Evolutionary conservation across 2,113 vertebrate species (phyloP).

Genomic region (Mystacornis crossleyi): DNA sequence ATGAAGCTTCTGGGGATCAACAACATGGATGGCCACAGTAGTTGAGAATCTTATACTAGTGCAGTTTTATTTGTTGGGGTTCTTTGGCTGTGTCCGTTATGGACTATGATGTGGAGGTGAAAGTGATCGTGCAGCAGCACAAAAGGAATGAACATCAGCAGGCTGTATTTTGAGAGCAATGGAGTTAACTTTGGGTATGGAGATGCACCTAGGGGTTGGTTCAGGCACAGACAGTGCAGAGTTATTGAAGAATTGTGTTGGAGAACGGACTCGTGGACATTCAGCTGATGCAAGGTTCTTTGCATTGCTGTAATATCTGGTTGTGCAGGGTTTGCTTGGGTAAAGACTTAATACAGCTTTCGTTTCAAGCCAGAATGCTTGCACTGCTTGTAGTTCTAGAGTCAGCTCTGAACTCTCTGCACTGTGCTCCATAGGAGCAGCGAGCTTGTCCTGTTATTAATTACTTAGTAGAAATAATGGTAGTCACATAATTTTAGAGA

Average conservation of each 20-base stretch:
- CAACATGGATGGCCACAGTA: background rate
- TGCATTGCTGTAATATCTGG: background rate
- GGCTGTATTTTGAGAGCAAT: background rate
- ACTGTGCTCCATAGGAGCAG: background rate
- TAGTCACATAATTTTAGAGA: background rate
- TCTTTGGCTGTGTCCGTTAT: background rate
- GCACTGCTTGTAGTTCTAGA: background rate
- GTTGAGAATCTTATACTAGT: background rate
- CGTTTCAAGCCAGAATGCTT: background rate
- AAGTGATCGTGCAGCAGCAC: background rate
- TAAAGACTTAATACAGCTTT: background rate
- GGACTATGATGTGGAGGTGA: no score
- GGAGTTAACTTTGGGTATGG: background rate
- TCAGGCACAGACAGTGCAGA: background rate
- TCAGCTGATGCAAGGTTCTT: background rate
- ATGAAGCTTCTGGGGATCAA: background rate
- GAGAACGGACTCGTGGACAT: background rate
- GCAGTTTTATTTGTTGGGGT: background rate
- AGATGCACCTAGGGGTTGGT: background rate
- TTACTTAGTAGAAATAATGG: background rate
- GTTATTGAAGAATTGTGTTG: background rate
- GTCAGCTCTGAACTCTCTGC: background rate
- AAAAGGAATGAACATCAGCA: fast-evolving
- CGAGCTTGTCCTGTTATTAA: fast-evolving
- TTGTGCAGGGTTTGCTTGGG: background rate